Percentiles rank a stretch among this genome's conserved stretches.
phyloP scores from a whole-genome alignment of 2,113 vertebrate genomes.

The Burhinus oedicnemus region DNA sequence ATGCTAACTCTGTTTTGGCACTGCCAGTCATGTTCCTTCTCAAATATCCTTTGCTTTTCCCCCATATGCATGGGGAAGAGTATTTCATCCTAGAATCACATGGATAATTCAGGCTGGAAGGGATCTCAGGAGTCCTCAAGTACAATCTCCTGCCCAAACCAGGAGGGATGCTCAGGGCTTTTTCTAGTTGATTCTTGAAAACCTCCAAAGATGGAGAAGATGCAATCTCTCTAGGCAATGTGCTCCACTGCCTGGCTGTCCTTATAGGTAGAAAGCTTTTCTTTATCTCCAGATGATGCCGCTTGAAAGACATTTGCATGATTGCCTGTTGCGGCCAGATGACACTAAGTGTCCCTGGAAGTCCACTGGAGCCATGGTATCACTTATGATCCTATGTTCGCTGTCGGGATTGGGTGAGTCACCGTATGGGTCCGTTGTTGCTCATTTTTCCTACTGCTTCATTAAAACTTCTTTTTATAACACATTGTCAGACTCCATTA shows the following conservation, averaged over 20 bases:
- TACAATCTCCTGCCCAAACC: not conserved
- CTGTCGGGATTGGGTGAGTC: accelerated
- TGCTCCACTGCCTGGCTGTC: not conserved
- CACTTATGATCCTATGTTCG: not conserved
- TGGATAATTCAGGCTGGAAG: not conserved
- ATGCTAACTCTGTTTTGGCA: not conserved
- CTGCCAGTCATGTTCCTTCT: not conserved
- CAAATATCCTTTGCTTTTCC: not conserved
- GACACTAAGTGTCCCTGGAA: not conserved
- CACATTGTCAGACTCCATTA: not conserved
- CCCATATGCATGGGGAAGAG: not conserved
- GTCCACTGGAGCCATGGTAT: not conserved
- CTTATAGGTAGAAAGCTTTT: not conserved
- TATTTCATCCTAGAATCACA: not conserved
- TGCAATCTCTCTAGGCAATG: not conserved
- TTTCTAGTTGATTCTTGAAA: not conserved
- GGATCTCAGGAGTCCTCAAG: not conserved
- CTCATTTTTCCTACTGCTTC: not conserved
- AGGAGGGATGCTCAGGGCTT: not conserved
- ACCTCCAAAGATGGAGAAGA: not conserved
- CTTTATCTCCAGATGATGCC: not conserved
- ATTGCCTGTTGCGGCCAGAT: not conserved
- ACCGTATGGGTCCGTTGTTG: accelerated
- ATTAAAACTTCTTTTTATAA: not conserved
- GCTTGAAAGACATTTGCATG: not conserved